These are phyloP conservation scores for Campylomormyrus numenius DNA, from an alignment of 2,113 vertebrate species.

Conservation along the genomic window DNA sequence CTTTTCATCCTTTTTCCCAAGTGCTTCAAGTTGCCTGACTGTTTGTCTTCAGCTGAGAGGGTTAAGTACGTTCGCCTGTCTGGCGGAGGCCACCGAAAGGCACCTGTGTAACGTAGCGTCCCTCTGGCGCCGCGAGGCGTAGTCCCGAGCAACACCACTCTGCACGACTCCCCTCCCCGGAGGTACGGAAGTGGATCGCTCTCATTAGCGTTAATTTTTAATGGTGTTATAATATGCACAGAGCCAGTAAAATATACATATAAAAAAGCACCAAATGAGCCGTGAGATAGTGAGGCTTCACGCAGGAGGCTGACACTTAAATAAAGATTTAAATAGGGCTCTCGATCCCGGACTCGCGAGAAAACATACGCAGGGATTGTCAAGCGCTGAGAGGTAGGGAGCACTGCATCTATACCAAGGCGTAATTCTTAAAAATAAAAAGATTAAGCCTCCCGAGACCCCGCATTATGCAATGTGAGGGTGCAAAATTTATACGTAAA, in stretches of 20 bases:
- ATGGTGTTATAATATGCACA: background rate
- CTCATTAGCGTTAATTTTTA: background rate
- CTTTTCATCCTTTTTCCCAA: background rate
- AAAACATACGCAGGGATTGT: background rate
- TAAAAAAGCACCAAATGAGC: background rate
- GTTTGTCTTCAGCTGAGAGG: background rate
- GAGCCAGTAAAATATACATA: background rate
- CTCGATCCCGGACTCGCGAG: background rate
- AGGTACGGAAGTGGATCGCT: background rate
- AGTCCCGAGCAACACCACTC: background rate
- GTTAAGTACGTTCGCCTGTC: background rate
- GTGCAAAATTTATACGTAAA: slow-evolving; percentile 23
- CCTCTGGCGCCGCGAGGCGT: background rate
- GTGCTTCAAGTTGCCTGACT: background rate
- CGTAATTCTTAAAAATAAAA: background rate
- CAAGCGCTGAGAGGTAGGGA: background rate
- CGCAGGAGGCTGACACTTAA: background rate
- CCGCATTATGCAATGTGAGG: slow-evolving; percentile 43
- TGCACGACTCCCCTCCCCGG: background rate
- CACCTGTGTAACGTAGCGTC: background rate
- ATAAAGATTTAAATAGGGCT: background rate
- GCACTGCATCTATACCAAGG: background rate
- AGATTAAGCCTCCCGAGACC: slow-evolving; percentile 27
- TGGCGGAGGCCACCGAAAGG: background rate
- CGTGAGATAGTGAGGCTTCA: background rate